Evolutionary conservation across 2,797 vertebrate genomes (phyloP).

Genomic region (Coregonus ussuriensis): DNA sequence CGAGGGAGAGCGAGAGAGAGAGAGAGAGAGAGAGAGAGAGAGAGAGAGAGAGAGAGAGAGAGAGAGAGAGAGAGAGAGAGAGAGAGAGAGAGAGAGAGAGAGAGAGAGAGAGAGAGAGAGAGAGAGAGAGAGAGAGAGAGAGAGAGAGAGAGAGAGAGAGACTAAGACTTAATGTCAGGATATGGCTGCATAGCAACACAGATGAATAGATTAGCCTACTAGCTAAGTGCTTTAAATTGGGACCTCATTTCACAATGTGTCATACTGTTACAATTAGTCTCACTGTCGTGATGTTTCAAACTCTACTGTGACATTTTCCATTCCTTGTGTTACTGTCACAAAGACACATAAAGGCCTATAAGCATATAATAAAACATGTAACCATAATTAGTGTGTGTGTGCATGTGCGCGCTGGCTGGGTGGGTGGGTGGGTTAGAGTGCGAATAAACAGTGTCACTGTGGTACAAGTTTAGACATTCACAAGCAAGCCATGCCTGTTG

Average conservation of each 20-base stretch:
- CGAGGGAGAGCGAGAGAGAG: no score
- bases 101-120: no score
- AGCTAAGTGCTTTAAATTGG: background rate
- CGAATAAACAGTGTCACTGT: background rate
- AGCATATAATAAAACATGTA: no score
- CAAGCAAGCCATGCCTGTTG: background rate
- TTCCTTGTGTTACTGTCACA: background rate
- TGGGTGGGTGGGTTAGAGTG: no score
- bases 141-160: background rate
- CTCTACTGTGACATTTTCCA: background rate
- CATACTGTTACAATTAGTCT: background rate
- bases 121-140: no score
- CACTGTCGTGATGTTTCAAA: constrained; percentile 1
- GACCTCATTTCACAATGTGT: background rate
- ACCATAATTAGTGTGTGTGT: background rate
- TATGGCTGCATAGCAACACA: background rate
- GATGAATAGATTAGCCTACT: background rate
- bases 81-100: no score
- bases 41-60: no score
- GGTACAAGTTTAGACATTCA: constrained; percentile 2
- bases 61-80: no score
- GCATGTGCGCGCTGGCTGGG: no score
- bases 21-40: no score
- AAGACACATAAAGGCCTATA: background rate
- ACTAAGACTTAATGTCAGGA: background rate